Base-by-base conservation (phyloP, 2,888 invertebrate genomes). In the Fragum fragum region DNA sequence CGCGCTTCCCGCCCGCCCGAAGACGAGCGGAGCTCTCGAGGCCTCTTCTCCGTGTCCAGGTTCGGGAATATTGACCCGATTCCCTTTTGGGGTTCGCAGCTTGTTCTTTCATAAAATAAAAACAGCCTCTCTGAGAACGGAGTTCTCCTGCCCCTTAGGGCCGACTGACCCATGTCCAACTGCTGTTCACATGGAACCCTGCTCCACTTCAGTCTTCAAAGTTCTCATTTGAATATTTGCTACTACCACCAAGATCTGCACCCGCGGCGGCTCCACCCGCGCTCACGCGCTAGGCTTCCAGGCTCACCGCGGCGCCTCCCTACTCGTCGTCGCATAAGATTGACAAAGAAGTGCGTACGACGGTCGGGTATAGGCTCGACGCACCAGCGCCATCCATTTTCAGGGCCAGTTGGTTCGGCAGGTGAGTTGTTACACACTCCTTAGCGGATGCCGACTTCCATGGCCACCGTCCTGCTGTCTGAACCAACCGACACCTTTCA, bases 211-310 rank as follows among this genome's bases (percentile, higher is more conserved):
- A 53, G 94, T 91, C 96, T 95, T 73, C 80, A 73, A 69, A 55
- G 94, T 91, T 96, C 95, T 96, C 96, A 95, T 95, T 96, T 95
- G 96, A 96, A 95, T 96, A 96, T 96, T 96, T 96, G 96, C 96
- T 96, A 96, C 96, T 96, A 96, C 96, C 95, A 96, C 96, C 96
- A 96, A 96, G 96, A 96, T 96, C 95, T 95, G 95, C 94, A 94
- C 95, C 92, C 87, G 93, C 87, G 94, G 94, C 93, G 90, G 95
- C 94, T 95, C 94, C 94, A 95, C 95, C 94, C 95, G 94, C 94
- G 94, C 95, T 95, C 94, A 94, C 95, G 95, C 95, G 95, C 95
- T 95, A 95, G 95, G 95, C 96, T 96, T 96, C 96, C 75, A 95
- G 95, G 96, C 96, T 93, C 95, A 95, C 94, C 94, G 87, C 93